Evolutionary conservation across 2,888 invertebrate species (phyloP), one percentile per base, ranked within the genome.

Genomic region (Crepidodera aurea): DNA sequence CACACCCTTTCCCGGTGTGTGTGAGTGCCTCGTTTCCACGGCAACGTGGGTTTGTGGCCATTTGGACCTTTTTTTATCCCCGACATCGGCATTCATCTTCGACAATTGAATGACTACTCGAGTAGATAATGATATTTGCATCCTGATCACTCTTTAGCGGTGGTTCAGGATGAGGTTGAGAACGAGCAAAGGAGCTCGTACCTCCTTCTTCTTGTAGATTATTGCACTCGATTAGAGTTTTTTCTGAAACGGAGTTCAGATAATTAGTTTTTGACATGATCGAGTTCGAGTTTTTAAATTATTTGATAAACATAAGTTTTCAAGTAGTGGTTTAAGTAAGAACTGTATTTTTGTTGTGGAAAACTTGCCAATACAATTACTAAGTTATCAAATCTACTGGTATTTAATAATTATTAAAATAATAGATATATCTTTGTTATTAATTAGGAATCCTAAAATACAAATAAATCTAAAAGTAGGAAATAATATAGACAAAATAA

Each of bases 61-160:
- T 78, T 77, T 77, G 77, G 77, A 77, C 75, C 77, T 77, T 76
- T 77, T 78, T 78, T 75, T 77, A 75, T 75, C 76, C 57, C 27
- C 48, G 42, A 37, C 48, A 48, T 57, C 48, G 74, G 77, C 74
- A 77, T 79, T 78, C 79, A 77, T 78, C 78, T 78, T 78, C 78
- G 78, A 79, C 79, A 79, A 79, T 79, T 79, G 79, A 79, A 79
- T 79, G 78, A 79, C 76, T 79, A 78, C 77, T 78, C 79, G 73
- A 78, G 78, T 75, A 78, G 79, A 79, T 79, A 78, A 79, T 79
- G 78, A 78, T 78, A 79, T 79, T 79, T 79, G 79, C 79, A 79
- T 79, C 76, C 74, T 78, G 78, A 78, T 79, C 75, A 69, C 69
- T 72, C 72, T 71, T 75, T 74, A 75, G 76, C 74, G 73, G 75